Evolutionary conservation across 2,888 invertebrate genomes (phyloP).

Genomic region (Ernsta delagoae): DNA sequence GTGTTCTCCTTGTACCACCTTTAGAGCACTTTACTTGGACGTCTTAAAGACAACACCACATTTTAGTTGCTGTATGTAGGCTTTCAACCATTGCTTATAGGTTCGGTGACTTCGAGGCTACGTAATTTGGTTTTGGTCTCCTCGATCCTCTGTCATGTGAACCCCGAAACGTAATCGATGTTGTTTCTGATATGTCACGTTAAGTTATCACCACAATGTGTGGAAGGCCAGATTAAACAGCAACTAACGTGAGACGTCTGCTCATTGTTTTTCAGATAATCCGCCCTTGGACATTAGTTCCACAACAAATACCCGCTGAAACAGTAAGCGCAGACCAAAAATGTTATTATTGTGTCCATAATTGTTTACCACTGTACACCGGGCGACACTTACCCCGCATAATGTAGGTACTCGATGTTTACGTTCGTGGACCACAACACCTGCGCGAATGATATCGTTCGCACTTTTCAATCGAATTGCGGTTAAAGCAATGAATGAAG

Average conservation of each 20-base stretch:
- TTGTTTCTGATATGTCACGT: constrained; percentile 10
- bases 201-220: constrained; percentile 42
- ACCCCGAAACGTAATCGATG: constrained; percentile 7
- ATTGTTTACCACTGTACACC: constrained; percentile 77
- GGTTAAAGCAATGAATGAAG: constrained; percentile 30
- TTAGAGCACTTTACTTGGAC: constrained; percentile 31
- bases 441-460: constrained; percentile 55
- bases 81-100: constrained; percentile 30
- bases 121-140: background rate
- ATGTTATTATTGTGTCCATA: constrained; percentile 76
- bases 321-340: constrained; percentile 81
- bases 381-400: constrained; percentile 64
- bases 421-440: constrained; percentile 62
- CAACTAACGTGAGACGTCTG: constrained; percentile 77
- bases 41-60: constrained; percentile 41
- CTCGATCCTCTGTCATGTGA: constrained; percentile 18
- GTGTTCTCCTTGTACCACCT: constrained; percentile 14
- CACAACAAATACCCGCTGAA: constrained; percentile 80
- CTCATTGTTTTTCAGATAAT: constrained; percentile 84
- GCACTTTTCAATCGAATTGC: constrained; percentile 49
- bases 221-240: constrained; percentile 66
- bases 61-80: constrained; percentile 61
- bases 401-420: constrained; percentile 48
- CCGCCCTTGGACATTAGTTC: constrained; percentile 82
- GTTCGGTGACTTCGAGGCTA: constrained; percentile 30